Conservation (phyloP, 2,113 vertebrate species). For the Proterorhinus semilunaris region DNA sequence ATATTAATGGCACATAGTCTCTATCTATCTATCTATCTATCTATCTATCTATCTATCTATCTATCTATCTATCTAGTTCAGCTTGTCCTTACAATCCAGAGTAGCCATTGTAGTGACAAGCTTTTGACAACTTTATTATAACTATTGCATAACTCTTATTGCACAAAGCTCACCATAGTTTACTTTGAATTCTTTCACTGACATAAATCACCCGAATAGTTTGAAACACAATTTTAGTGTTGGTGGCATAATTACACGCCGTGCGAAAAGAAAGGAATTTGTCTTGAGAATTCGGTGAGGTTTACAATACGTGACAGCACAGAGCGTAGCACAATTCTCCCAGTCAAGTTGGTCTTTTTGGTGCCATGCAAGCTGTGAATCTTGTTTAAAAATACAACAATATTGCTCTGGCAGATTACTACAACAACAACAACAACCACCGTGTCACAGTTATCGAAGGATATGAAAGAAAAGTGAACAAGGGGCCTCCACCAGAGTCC, state of each 20-base stretch:
- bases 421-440: conserved; percentile 46
- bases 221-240: conserved; percentile 34
- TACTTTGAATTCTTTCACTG: conserved; percentile 2
- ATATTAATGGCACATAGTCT: no score
- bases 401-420: conserved; percentile 50
- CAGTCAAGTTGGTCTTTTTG: conserved; percentile 21
- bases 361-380: conserved; percentile 47
- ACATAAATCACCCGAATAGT: conserved; percentile 24
- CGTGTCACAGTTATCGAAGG: conserved; percentile 44
- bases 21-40: no score
- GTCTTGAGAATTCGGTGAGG: conserved; percentile 37
- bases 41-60: no score
- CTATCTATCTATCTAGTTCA: no score
- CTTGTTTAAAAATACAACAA: conserved; percentile 59
- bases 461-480: conserved; percentile 50
- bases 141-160: no score
- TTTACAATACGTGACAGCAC: conserved; percentile 45
- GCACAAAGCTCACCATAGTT: conserved; percentile 4
- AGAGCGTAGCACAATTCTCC: conserved; percentile 18
- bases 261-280: conserved; percentile 27
- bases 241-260: conserved; percentile 46
- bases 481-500: conserved; percentile 51
- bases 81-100: no score
- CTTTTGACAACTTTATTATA: no score
- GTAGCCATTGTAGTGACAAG: no score